These are phyloP conservation scores for Megaceryle maxima DNA, from an alignment of 2,113 vertebrate species.

Conservation along the genomic window DNA sequence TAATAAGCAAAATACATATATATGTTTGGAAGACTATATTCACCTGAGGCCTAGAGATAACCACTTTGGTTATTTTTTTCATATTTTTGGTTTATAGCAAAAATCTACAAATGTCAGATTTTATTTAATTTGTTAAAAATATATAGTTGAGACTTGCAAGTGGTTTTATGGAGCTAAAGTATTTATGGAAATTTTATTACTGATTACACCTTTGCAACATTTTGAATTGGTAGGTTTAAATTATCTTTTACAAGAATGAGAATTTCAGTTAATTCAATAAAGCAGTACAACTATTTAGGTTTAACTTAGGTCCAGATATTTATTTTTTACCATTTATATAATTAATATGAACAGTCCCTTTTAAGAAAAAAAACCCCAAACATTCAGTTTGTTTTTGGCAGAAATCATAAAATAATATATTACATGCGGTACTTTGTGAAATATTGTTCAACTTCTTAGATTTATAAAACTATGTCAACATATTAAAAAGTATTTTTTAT, in stretches of 20 bases:
- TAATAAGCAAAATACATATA: neutral
- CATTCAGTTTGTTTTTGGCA: neutral
- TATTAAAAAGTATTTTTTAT: neutral
- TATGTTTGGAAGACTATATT: neutral
- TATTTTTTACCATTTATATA: neutral
- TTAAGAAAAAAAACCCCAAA: accelerated
- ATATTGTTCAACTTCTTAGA: neutral
- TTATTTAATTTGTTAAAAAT: neutral
- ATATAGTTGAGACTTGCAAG: neutral
- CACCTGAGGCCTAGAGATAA: neutral
- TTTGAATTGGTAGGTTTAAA: neutral
- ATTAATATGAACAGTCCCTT: accelerated
- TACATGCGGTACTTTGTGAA: neutral
- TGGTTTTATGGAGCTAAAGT: neutral
- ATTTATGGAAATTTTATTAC: neutral
- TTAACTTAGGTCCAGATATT: neutral
- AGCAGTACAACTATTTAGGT: neutral
- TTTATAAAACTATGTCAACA: neutral
- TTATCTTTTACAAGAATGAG: neutral
- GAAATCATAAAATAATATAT: neutral
- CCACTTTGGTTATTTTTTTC: neutral
- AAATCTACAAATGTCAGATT: neutral
- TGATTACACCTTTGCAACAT: accelerated
- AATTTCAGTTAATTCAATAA: neutral
- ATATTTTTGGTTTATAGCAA: neutral